These are phyloP conservation scores for Myzus persicae DNA, from an alignment of 1,140 invertebrate species.

Conservation along the genomic window DNA sequence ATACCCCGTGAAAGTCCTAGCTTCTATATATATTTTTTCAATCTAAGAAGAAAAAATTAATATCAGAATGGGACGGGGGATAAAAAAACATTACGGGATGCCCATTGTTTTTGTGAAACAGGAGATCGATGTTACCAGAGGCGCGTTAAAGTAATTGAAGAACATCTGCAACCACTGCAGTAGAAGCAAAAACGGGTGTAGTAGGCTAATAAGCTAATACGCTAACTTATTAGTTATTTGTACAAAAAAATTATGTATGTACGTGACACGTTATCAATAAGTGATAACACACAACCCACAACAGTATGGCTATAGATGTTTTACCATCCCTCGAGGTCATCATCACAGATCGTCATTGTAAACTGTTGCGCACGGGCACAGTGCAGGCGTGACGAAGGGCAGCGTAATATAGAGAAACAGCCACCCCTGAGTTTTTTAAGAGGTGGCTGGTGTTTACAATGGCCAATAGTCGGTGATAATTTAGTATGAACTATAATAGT, in stretches of 20 bases:
- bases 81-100: neutral
- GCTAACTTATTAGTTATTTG: neutral
- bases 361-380: too few relatives aligned
- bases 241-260: neutral
- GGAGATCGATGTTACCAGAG: neutral
- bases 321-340: neutral
- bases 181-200: neutral
- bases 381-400: too few relatives aligned
- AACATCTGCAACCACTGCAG: neutral
- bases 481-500: too few relatives aligned
- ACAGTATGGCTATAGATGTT: too few relatives aligned
- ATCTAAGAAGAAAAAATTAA: conserved; percentile 30
- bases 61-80: neutral
- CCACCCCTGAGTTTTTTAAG: too few relatives aligned
- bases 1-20: neutral
- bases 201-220: neutral
- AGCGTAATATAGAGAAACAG: too few relatives aligned
- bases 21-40: neutral
- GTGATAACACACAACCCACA: too few relatives aligned
- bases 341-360: neutral
- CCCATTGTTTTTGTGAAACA: neutral
- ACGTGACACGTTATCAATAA: neutral
- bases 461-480: too few relatives aligned
- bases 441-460: too few relatives aligned
- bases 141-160: neutral